These are phyloP conservation scores for Macrosiphum euphorbiae DNA, from an alignment of 2,888 invertebrate species.

Conservation along the genomic window DNA sequence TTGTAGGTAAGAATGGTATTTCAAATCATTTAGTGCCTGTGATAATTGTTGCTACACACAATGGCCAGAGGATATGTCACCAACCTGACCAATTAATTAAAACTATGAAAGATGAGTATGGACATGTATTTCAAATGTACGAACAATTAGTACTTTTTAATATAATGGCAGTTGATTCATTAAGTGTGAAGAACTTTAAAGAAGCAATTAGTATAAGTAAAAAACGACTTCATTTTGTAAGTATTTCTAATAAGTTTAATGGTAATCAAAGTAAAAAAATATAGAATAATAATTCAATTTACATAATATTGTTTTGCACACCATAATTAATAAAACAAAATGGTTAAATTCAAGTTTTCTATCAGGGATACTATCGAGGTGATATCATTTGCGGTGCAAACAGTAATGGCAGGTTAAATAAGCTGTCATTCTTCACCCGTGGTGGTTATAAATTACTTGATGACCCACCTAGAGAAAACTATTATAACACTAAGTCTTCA, in stretches of 20 bases:
- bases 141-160: slow-evolving; percentile 47
- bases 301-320: background rate
- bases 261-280: background rate
- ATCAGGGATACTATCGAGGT: slow-evolving; percentile 52
- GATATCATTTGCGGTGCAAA: slow-evolving; percentile 56
- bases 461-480: slow-evolving; percentile 60
- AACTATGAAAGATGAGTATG: slow-evolving; percentile 55
- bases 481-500: slow-evolving; percentile 57
- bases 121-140: slow-evolving; percentile 54
- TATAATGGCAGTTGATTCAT: slow-evolving; percentile 57
- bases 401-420: slow-evolving; percentile 50
- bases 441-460: slow-evolving; percentile 60
- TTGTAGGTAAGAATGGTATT: slow-evolving; percentile 56
- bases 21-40: slow-evolving; percentile 53
- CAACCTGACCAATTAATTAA: slow-evolving; percentile 49
- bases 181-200: slow-evolving; percentile 56
- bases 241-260: background rate
- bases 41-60: slow-evolving; percentile 54
- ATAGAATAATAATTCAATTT: background rate
- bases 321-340: slow-evolving; percentile 5
- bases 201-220: slow-evolving; percentile 60
- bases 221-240: slow-evolving; percentile 55
- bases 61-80: slow-evolving; percentile 30
- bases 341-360: slow-evolving; percentile 49
- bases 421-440: slow-evolving; percentile 50